Conservation (phyloP, 2,113 vertebrate species). For the Nanger granti region DNA sequence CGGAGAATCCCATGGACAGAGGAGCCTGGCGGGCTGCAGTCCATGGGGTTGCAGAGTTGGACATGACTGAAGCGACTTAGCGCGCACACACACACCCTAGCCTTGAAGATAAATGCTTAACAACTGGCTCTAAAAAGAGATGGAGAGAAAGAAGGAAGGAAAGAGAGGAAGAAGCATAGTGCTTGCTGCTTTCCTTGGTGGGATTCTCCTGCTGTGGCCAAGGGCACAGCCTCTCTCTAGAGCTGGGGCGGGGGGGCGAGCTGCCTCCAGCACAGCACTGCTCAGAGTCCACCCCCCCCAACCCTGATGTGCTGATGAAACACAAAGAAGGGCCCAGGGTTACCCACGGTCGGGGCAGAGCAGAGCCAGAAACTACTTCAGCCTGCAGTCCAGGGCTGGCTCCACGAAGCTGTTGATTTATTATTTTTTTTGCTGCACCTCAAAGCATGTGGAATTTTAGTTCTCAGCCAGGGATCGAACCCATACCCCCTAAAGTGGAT, state of each 20-base stretch:
- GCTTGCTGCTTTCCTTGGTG: neutral
- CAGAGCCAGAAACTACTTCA: neutral
- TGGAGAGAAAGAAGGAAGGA: neutral
- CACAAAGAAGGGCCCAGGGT: neutral
- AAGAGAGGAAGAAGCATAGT: neutral
- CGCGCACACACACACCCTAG: neutral
- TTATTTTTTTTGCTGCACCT: neutral
- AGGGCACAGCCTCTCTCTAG: neutral
- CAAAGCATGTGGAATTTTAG: neutral
- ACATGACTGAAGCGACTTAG: neutral
- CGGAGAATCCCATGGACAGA: neutral
- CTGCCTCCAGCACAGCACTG: rapidly evolving
- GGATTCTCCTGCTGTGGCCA: neutral
- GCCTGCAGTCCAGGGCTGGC: neutral
- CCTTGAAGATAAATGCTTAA: neutral
- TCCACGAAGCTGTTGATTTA: neutral
- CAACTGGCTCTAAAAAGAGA: neutral
- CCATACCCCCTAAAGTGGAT: neutral
- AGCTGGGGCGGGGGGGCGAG: rapidly evolving
- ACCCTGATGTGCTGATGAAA: neutral
- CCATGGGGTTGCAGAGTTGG: neutral
- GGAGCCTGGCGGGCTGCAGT: neutral
- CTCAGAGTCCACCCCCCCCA: neutral
- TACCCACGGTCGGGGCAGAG: neutral
- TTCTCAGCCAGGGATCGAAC: neutral